phyloP scores from a whole-genome alignment of 1,140 invertebrate species.

The Hypsibius dujardini region DNA sequence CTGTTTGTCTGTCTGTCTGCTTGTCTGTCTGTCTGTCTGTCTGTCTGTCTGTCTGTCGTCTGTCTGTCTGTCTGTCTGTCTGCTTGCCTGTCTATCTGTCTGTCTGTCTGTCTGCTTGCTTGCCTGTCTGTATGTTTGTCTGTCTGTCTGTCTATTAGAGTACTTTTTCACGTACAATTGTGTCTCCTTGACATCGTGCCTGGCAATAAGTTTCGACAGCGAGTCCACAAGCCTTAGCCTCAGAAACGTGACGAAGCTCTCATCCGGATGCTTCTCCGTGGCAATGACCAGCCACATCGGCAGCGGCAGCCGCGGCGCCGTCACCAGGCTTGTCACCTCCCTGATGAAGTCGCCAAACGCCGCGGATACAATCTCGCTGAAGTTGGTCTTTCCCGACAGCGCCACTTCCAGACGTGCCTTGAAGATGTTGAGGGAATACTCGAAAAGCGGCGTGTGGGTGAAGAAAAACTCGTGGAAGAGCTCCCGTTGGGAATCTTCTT shows the following conservation, averaged over 20 bases:
- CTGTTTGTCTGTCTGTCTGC: too few species aligned
- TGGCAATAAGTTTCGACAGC: conserved; percentile 26
- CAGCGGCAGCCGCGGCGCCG: conserved; percentile 43
- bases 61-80: too few species aligned
- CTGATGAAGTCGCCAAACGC: conserved; percentile 31
- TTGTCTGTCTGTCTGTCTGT: too few species aligned
- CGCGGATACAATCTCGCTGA: conserved; percentile 35
- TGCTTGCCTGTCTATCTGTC: too few species aligned
- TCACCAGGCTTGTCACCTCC: conserved; percentile 48
- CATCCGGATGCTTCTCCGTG: not conserved
- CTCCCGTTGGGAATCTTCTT: not conserved
- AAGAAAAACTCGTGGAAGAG: conserved; percentile 46
- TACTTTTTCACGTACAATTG: conserved; percentile 44
- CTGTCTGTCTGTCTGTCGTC: too few species aligned
- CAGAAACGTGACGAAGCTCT: not conserved
- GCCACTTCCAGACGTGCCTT: conserved; percentile 34
- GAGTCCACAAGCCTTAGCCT: not conserved
- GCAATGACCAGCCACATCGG: conserved; percentile 45
- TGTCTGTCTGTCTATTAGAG: too few species aligned
- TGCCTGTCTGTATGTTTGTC: too few species aligned
- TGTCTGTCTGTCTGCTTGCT: too few species aligned
- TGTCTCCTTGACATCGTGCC: conserved; percentile 52
- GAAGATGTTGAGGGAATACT: conserved; percentile 54
- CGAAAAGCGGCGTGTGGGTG: conserved; percentile 58
- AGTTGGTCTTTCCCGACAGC: conserved; percentile 42